A percentile compares a stretch with the other conserved stretches of the same genome.
These are phyloP conservation scores for Vanessa atalanta DNA, from an alignment of 1,140 invertebrate genomes.

Conservation along the genomic window DNA sequence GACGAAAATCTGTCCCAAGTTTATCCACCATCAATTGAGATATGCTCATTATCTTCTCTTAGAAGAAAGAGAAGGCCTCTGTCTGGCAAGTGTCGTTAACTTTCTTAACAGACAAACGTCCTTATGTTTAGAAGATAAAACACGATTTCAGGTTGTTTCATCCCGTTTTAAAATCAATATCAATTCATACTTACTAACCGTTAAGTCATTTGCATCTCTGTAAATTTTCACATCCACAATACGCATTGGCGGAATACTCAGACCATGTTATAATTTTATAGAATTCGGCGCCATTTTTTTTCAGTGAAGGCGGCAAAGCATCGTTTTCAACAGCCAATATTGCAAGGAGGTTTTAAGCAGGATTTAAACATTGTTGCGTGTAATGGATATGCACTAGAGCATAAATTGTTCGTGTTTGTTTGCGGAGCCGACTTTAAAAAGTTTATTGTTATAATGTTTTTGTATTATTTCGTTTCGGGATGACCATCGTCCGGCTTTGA, in stretches of 20 bases:
- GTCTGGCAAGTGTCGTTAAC: no score
- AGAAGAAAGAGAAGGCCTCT: no score
- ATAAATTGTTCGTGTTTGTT: conserved; percentile 60
- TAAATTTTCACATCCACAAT: background rate
- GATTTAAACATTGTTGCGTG: conserved; percentile 66
- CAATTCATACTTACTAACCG: conserved; percentile 1
- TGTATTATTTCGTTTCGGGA: conserved; percentile 32
- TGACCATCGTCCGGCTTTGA: conserved; percentile 35
- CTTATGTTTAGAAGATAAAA: no score
- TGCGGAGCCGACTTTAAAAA: conserved; percentile 43
- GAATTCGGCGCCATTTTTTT: conserved; percentile 46
- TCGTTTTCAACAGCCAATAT: conserved; percentile 46
- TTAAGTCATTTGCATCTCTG: background rate
- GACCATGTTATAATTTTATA: background rate
- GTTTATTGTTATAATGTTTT: conserved; percentile 26
- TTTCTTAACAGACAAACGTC: no score
- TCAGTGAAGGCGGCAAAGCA: conserved; percentile 39
- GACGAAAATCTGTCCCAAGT: no score
- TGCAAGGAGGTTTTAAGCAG: conserved; percentile 48
- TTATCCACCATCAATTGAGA: no score
- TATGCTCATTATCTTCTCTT: no score
- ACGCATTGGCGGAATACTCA: background rate
- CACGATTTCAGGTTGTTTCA: no score
- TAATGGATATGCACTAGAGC: conserved; percentile 74
- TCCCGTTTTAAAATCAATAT: no score